phyloP scores from a whole-genome alignment of 2,113 vertebrate genomes.

The Verasper variegatus region DNA sequence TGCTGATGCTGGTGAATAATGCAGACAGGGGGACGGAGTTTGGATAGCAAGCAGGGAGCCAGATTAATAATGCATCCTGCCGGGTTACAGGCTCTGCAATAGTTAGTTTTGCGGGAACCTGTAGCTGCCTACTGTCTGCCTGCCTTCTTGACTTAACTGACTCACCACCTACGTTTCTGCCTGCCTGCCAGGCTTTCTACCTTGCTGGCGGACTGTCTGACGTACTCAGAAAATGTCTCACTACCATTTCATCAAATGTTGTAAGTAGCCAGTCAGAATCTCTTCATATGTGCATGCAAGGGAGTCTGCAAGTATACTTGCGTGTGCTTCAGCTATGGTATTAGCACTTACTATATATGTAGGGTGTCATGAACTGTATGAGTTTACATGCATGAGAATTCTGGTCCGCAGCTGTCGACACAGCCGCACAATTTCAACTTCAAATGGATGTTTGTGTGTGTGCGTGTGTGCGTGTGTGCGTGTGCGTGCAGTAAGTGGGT shows the following conservation, averaged over 20 bases:
- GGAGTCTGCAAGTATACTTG: constrained; percentile 10
- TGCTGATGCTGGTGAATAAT: constrained; percentile 79
- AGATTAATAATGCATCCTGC: constrained; percentile 86
- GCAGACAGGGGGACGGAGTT: constrained; percentile 80
- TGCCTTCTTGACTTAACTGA: constrained; percentile 52
- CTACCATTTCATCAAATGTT: constrained; percentile 96
- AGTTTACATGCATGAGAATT: constrained; percentile 26
- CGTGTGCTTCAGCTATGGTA: not conserved
- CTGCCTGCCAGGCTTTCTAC: constrained; percentile 33
- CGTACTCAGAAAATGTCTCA: constrained; percentile 85
- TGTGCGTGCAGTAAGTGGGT: constrained; percentile 51
- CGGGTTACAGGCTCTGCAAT: constrained; percentile 77
- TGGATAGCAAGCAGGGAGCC: constrained; percentile 83
- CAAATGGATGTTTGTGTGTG: constrained; percentile 28
- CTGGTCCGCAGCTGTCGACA: constrained; percentile 21
- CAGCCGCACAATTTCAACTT: constrained; percentile 55
- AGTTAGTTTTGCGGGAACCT: constrained; percentile 84
- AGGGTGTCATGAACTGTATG: constrained; percentile 24
- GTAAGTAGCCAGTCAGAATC: constrained; percentile 85
- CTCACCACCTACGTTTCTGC: constrained; percentile 44
- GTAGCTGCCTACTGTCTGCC: constrained; percentile 64
- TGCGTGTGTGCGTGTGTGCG: constrained; percentile 20
- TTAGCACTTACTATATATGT: constrained; percentile 19
- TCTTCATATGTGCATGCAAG: constrained; percentile 34
- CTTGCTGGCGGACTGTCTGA: constrained; percentile 19